These are phyloP conservation scores for Amorpha juglandis DNA, from an alignment of 2,888 invertebrate genomes.

Conservation along the genomic window DNA sequence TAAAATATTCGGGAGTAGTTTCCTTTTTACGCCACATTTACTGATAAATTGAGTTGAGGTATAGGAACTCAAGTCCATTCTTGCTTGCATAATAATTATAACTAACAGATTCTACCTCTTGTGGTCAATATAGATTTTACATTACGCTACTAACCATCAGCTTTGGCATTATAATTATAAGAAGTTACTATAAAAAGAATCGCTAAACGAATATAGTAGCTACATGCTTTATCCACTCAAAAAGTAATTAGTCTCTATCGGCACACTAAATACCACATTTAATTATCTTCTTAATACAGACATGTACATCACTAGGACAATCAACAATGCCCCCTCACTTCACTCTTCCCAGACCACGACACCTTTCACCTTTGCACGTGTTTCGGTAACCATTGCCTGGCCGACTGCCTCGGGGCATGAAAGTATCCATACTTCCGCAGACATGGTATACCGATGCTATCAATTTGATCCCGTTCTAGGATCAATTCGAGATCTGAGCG, in stretches of 20 bases:
- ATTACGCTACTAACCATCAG: neutral
- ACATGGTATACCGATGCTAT: slow-evolving; percentile 44
- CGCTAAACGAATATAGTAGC: neutral
- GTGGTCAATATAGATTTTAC: neutral
- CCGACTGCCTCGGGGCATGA: slow-evolving; percentile 60
- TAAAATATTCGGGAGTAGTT: too few species aligned
- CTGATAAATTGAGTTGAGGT: too few species aligned
- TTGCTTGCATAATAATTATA: neutral
- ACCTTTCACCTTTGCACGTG: slow-evolving; percentile 59
- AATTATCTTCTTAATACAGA: slow-evolving; percentile 2
- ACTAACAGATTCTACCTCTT: neutral
- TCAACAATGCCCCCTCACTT: slow-evolving; percentile 4
- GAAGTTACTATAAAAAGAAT: neutral
- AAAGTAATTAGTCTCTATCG: slow-evolving; percentile 12
- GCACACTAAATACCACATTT: slow-evolving; percentile 4
- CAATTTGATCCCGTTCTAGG: slow-evolving; percentile 40
- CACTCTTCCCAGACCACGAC: slow-evolving; percentile 35
- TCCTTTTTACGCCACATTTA: neutral
- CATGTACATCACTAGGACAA: slow-evolving; percentile 9
- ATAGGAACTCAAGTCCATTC: too few species aligned
- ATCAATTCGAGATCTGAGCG: slow-evolving; percentile 26
- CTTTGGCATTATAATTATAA: neutral
- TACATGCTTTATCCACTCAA: neutral
- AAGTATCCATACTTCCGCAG: slow-evolving; percentile 55
- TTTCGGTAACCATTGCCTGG: slow-evolving; percentile 51